A percentile compares a stretch with the other conserved stretches of the same genome.
These are phyloP conservation scores for Pantherophis guttatus DNA, from an alignment of 2,113 vertebrate genomes.

Conservation along the genomic window DNA sequence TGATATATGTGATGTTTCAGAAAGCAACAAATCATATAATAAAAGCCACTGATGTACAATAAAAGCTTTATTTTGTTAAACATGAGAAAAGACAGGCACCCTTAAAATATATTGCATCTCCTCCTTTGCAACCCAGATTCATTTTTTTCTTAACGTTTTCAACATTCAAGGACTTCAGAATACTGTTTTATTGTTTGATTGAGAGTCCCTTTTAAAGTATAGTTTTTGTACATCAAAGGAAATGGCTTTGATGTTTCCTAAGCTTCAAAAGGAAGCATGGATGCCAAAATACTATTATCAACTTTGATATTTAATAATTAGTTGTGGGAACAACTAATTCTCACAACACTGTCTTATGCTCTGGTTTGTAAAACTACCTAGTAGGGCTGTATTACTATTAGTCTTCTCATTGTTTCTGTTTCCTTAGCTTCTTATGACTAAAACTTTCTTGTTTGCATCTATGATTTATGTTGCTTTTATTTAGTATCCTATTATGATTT, in stretches of 20 bases:
- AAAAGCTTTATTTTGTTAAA: not conserved
- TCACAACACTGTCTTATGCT: too few species aligned
- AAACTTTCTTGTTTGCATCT: not conserved
- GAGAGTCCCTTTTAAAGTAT: not conserved
- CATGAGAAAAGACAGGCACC: not conserved
- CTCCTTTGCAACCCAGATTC: too few species aligned
- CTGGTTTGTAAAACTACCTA: too few species aligned
- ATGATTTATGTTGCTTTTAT: not conserved
- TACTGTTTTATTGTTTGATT: not conserved
- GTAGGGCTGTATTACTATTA: too few species aligned
- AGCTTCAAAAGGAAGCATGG: not conserved
- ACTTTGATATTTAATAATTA: not conserved
- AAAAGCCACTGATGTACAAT: not conserved
- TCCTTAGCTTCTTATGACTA: not conserved
- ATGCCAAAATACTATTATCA: not conserved
- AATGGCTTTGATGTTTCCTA: not conserved
- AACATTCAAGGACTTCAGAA: not conserved
- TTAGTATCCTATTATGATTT: not conserved
- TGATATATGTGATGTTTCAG: not conserved
- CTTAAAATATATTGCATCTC: not conserved
- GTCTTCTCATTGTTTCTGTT: too few species aligned
- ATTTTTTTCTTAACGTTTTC: too few species aligned
- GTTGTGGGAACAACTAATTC: too few species aligned
- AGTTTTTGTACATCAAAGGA: not conserved
- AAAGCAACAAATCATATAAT: not conserved